Conservation (phyloP, 1,140 invertebrate genomes). For the Catajapyx aquilonaris region DNA sequence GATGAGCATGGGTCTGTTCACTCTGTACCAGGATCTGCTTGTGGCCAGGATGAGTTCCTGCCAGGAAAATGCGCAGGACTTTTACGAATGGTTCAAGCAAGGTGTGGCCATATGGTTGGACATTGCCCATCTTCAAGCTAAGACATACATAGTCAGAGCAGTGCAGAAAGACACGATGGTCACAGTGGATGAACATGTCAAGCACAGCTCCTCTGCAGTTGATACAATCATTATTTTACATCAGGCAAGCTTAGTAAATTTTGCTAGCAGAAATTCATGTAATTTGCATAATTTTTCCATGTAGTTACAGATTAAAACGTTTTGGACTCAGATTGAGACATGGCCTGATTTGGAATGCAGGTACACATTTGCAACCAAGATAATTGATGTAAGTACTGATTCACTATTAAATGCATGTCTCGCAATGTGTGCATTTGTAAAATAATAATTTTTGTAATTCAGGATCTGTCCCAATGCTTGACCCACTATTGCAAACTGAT, state of each 20-base stretch:
- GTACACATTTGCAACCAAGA: slow-evolving; percentile 71
- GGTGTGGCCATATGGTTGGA: slow-evolving; percentile 79
- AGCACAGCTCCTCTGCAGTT: slow-evolving; percentile 87
- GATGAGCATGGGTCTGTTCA: slow-evolving; percentile 71
- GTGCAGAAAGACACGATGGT: slow-evolving; percentile 63
- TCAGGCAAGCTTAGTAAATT: slow-evolving; percentile 25
- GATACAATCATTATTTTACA: slow-evolving; percentile 86
- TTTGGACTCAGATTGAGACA: slow-evolving; percentile 71
- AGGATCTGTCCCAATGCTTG: slow-evolving; percentile 70
- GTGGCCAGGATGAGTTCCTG: slow-evolving; percentile 34
- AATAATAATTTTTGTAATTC: too few relatives aligned
- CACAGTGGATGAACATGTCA: slow-evolving; percentile 54
- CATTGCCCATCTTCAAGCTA: slow-evolving; percentile 68
- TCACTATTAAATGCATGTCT: too few relatives aligned
- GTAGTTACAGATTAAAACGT: slow-evolving; percentile 56
- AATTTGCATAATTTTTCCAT: slow-evolving; percentile 7
- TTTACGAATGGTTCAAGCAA: slow-evolving; percentile 48
- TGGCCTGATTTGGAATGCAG: slow-evolving; percentile 78
- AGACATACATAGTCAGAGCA: slow-evolving; percentile 65
- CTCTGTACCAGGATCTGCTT: slow-evolving; percentile 68
- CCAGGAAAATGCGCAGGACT: not conserved
- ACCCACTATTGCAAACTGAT: slow-evolving; percentile 64
- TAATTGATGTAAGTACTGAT: slow-evolving; percentile 52
- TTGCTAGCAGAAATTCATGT: not conserved
- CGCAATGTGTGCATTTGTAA: too few relatives aligned